phyloP scores from a whole-genome alignment of 2,113 vertebrate species.

The Speoplatyrhinus poulsoni region DNA sequence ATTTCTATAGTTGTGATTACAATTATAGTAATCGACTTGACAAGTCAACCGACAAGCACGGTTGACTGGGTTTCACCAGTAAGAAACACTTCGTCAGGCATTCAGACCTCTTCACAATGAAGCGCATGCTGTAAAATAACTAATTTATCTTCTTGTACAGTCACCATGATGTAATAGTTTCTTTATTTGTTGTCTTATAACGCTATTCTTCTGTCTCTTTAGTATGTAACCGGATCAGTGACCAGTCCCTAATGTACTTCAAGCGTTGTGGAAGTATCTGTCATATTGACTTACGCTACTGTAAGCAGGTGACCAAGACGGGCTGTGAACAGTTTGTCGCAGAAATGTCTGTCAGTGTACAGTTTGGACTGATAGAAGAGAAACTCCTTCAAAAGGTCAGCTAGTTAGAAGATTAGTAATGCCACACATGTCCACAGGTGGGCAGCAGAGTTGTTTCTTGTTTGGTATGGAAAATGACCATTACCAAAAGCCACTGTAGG shows the following conservation, averaged over 20 bases:
- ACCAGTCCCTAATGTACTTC: slow-evolving; percentile 95
- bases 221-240: slow-evolving; percentile 97
- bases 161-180: too few relatives aligned
- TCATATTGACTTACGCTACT: slow-evolving; percentile 94
- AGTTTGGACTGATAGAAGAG: slow-evolving; percentile 91
- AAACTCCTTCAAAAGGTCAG: slow-evolving; percentile 95
- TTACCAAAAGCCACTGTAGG: slow-evolving; percentile 14
- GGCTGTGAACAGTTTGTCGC: slow-evolving; percentile 94
- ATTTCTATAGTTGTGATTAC: not conserved
- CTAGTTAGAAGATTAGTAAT: slow-evolving; percentile 63
- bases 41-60: not conserved
- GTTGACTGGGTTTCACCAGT: not conserved
- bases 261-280: slow-evolving; percentile 96
- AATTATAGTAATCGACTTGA: not conserved
- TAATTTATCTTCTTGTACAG: slow-evolving; percentile 27
- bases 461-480: not conserved
- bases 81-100: not conserved
- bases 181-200: slow-evolving; percentile 12
- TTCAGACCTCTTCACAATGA: not conserved
- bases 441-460: slow-evolving; percentile 47
- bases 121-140: not conserved
- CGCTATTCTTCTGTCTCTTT: slow-evolving; percentile 29
- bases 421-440: slow-evolving; percentile 47
- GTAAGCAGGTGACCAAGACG: slow-evolving; percentile 94
- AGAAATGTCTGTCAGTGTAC: slow-evolving; percentile 95